Percentiles rank a stretch among this genome's conserved stretches.
Conservation (phyloP, 2,113 vertebrate species). For the Callipepla squamata region DNA sequence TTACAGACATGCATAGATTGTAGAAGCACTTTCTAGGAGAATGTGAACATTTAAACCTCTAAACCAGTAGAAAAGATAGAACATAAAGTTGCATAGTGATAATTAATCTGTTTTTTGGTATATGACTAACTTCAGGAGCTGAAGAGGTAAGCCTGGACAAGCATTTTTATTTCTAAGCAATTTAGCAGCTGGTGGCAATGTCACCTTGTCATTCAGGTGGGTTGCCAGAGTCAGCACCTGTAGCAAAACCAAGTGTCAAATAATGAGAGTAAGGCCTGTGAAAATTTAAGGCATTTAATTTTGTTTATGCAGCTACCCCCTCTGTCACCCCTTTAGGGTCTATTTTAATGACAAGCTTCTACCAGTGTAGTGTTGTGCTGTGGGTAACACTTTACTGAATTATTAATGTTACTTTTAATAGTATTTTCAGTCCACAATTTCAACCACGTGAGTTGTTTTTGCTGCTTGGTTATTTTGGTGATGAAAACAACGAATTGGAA, state of each 20-base stretch:
- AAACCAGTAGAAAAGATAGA: background rate
- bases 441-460: background rate
- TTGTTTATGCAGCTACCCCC: background rate
- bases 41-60: background rate
- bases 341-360: background rate
- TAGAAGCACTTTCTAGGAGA: background rate
- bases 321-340: background rate
- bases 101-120: background rate
- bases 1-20: background rate
- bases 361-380: background rate
- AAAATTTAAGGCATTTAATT: background rate
- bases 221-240: background rate
- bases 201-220: background rate
- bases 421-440: background rate
- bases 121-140: background rate
- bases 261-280: background rate
- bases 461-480: slow-evolving; percentile 16
- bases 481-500: slow-evolving; percentile 51
- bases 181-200: background rate
- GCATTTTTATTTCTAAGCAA: background rate
- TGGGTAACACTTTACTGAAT: slow-evolving; percentile 3
- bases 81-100: background rate
- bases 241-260: background rate
- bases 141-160: background rate
- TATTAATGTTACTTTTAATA: slow-evolving; percentile 11